Evolutionary conservation across 1,140 invertebrate genomes (phyloP), one percentile per base, ranked within the genome.

Genomic region (Heliconius nattereri): DNA sequence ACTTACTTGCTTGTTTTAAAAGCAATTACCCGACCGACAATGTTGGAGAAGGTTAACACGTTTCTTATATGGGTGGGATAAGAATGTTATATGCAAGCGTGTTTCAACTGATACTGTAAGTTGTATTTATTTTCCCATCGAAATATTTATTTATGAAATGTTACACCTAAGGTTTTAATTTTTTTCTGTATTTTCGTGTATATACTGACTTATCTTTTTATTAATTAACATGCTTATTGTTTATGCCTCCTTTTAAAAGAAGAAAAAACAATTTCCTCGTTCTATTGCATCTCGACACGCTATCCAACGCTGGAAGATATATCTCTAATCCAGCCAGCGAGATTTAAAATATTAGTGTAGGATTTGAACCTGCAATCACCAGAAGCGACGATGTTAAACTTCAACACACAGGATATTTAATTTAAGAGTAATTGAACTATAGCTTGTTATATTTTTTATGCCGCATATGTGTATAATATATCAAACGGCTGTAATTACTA

Each of bases 1-100:
- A 79, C 81, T 79, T 83, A 74, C 75, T 84, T 79, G 83, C 79
- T 84, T 82, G 82, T 87, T 86, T 87, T 86, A 81, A 85, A 87
- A 83, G 84, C 86, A 85, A 86, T 85, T 86, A 85, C 74, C 83
- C 77, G 75, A 80, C 72, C 74, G 78, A 66, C 81, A 45, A 73
- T 79, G 81, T 83, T 82, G 73, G 82, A 82, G 78, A 80, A 75
- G 73, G 77, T 81, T 81, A 84, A 84, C 78, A 78, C 74, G 71
- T 71, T 71, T 77, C 60, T 74, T 71, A 71, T 79, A 71, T 80
- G 71, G 75, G 71, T 66, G 78, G 74, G 74, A 76, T 76, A 73
- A 80, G 71, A 80, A 80, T 76, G 79, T 76, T 76, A 26, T 57
- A 57, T 40, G 75, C 60, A 7, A 76, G 60, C 37, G 71, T 76